Percentiles rank a stretch among this genome's conserved stretches.
These are phyloP conservation scores for Apamea monoglypha DNA, from an alignment of 2,888 invertebrate genomes.

Conservation along the genomic window DNA sequence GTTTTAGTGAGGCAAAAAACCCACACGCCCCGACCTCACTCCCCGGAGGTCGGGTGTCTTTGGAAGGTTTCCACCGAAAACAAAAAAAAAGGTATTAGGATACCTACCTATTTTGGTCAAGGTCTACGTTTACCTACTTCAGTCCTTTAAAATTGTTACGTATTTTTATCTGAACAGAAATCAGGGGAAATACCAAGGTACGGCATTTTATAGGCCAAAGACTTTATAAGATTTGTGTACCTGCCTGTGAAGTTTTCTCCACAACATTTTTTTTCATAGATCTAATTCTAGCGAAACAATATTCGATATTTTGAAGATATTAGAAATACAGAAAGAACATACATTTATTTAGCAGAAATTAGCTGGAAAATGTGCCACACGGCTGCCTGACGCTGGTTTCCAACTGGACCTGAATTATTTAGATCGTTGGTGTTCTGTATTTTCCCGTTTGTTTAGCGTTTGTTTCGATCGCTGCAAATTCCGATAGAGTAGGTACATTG, in stretches of 20 bases:
- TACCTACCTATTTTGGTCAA: neutral
- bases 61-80: too few species aligned
- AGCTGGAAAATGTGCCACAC: too few species aligned
- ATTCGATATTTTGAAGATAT: neutral
- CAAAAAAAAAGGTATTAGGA: neutral
- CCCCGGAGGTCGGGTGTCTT: too few species aligned
- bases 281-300: neutral
- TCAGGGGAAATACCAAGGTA: neutral
- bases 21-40: too few species aligned
- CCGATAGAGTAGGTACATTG: neutral
- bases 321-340: too few species aligned
- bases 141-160: neutral
- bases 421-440: neutral
- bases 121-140: neutral
- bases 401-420: too few species aligned
- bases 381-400: too few species aligned
- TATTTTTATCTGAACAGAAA: neutral
- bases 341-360: too few species aligned
- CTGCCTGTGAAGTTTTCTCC: neutral
- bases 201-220: neutral
- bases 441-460: neutral
- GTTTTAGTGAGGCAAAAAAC: too few species aligned
- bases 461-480: neutral
- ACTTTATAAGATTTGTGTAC: neutral
- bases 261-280: neutral